These are phyloP conservation scores for Darevskia mixta DNA, from an alignment of 2,797 vertebrate genomes.

Conservation along the genomic window DNA sequence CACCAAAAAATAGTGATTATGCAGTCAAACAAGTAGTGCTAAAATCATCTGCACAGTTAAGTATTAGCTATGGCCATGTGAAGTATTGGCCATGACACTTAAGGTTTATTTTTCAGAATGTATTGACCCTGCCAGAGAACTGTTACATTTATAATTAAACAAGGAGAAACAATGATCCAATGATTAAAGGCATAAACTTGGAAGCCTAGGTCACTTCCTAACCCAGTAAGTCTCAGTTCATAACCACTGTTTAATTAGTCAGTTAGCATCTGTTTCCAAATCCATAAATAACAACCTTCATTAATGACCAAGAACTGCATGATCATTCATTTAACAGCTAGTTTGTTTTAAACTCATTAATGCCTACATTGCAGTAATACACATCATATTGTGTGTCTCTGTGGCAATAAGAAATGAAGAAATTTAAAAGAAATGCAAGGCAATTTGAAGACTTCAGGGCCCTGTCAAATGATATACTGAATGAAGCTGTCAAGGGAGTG, in stretches of 20 bases:
- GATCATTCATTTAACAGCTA: background rate
- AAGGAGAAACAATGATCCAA: background rate
- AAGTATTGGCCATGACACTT: background rate
- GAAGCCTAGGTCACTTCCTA: background rate
- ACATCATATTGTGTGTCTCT: background rate
- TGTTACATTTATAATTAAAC: background rate
- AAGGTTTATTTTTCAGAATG: background rate
- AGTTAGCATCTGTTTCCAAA: conserved; percentile 18
- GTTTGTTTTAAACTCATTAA: background rate
- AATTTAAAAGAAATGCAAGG: background rate
- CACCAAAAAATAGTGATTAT: background rate
- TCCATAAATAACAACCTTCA: background rate
- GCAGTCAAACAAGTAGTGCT: background rate
- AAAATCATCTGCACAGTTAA: background rate
- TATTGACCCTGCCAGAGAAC: conserved; percentile 5
- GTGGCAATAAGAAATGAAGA: too few species aligned
- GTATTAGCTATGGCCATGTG: background rate
- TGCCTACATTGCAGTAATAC: too few species aligned
- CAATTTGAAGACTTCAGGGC: too few species aligned
- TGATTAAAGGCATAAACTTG: conserved; percentile 7
- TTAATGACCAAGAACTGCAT: background rate
- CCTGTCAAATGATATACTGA: background rate
- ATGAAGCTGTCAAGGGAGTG: background rate
- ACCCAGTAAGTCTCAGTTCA: background rate
- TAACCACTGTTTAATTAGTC: background rate